phyloP scores from a whole-genome alignment of 2,888 invertebrate species.

The Xanthia icteritia region DNA sequence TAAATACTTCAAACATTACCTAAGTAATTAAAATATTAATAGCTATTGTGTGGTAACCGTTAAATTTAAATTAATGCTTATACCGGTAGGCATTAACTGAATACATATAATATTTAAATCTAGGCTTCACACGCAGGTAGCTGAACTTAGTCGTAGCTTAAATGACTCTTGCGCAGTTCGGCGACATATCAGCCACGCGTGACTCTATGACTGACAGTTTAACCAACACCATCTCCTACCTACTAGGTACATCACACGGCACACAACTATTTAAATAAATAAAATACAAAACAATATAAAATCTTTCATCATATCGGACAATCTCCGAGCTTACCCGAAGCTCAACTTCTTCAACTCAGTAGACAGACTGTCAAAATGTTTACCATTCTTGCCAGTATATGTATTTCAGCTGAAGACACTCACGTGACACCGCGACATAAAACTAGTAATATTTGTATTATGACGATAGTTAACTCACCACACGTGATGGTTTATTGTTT shows the following conservation, averaged over 20 bases:
- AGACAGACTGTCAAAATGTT: slow-evolving; percentile 31
- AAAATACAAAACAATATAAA: not conserved
- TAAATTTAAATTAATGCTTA: not conserved
- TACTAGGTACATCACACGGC: not conserved
- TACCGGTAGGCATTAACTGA: not conserved
- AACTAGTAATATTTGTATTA: slow-evolving; percentile 34
- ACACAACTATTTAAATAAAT: not conserved
- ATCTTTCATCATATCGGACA: not conserved
- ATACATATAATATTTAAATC: not conserved
- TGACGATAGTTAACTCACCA: slow-evolving; percentile 41
- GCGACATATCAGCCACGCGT: not conserved
- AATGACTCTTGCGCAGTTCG: not conserved
- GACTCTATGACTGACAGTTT: not conserved
- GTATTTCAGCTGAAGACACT: not conserved
- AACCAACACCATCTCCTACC: not conserved
- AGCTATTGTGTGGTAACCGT: not conserved
- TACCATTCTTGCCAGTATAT: slow-evolving; percentile 5
- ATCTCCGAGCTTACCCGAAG: slow-evolving; percentile 10
- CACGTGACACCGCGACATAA: slow-evolving; percentile 5
- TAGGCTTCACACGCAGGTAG: not conserved
- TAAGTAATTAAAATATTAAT: slow-evolving; percentile 11
- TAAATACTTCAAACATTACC: slow-evolving; percentile 10
- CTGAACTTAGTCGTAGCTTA: not conserved
- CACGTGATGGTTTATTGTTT: slow-evolving; percentile 34
- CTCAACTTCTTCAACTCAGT: slow-evolving; percentile 9